phyloP scores from a whole-genome alignment of 2,888 invertebrate genomes.

The Ecdyonurus torrentis region DNA sequence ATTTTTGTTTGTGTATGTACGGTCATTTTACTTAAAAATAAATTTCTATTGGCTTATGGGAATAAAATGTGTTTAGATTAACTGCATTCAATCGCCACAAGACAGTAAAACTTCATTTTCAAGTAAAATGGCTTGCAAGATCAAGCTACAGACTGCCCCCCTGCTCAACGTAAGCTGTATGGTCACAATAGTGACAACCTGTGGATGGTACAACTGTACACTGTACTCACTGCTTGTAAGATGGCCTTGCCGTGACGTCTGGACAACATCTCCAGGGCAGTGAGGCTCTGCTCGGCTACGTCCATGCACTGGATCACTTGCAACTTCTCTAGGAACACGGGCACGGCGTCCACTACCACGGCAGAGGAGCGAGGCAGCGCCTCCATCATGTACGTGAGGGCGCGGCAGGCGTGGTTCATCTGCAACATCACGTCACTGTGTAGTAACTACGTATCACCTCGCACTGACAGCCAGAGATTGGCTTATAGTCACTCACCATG shows the following conservation, averaged over 20 bases:
- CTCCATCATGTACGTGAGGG: slow-evolving; percentile 98
- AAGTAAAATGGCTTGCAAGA: background rate
- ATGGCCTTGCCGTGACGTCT: slow-evolving; percentile 93
- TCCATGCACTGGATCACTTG: slow-evolving; percentile 99
- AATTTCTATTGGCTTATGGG: too few species aligned
- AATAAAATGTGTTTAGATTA: too few species aligned
- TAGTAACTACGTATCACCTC: too few species aligned
- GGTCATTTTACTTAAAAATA: too few species aligned
- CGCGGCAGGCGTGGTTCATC: slow-evolving; percentile 98
- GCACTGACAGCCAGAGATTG: too few species aligned
- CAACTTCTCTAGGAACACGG: slow-evolving; percentile 89
- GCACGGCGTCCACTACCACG: slow-evolving; percentile 92
- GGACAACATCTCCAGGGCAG: slow-evolving; percentile 93
- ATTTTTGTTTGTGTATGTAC: too few species aligned
- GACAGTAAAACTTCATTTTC: too few species aligned
- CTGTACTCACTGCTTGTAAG: slow-evolving; percentile 60
- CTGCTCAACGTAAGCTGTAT: background rate
- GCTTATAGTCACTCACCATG: slow-evolving; percentile 42
- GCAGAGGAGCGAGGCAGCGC: slow-evolving; percentile 91
- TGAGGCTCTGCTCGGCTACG: slow-evolving; percentile 95
- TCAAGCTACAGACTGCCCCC: background rate
- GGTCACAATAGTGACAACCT: background rate
- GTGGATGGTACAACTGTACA: too few species aligned
- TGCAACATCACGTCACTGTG: slow-evolving; percentile 23
- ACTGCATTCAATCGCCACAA: too few species aligned